Evolutionary conservation across 1,140 invertebrate species (phyloP).

Genomic region (Eriocheir sinensis): DNA sequence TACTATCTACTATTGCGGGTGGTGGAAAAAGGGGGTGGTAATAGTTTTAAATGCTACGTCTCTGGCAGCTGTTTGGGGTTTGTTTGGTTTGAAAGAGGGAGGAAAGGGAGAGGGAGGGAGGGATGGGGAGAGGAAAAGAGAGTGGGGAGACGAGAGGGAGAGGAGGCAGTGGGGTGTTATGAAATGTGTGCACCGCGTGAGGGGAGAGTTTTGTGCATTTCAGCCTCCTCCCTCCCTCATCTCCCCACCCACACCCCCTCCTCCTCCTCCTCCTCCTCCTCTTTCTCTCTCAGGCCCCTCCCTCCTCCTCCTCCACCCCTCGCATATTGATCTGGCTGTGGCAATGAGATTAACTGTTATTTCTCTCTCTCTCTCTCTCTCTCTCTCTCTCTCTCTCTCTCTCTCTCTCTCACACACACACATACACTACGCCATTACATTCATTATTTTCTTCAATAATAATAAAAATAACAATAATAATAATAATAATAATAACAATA

Average conservation of each 20-base stretch:
- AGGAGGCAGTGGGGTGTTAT: neutral
- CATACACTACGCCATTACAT: too few relatives aligned
- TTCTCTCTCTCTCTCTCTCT: slow-evolving; percentile 33
- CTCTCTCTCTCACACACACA: slow-evolving; percentile 54
- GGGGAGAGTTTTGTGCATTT: neutral
- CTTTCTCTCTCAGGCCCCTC: neutral
- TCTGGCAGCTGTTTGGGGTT: neutral
- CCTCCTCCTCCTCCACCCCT: neutral
- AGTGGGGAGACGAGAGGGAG: neutral
- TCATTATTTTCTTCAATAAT: too few relatives aligned
- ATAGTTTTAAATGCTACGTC: neutral
- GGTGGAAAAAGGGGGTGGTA: neutral
- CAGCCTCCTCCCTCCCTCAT: neutral
- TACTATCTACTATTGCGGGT: neutral
- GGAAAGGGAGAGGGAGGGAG: neutral
- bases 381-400: slow-evolving; percentile 53
- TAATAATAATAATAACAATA: too few relatives aligned
- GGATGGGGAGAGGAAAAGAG: neutral
- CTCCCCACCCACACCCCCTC: neutral
- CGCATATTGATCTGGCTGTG: neutral
- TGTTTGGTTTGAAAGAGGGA: neutral
- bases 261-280: neutral
- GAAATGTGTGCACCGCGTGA: neutral
- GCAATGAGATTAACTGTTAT: slow-evolving; percentile 24
- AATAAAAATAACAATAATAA: too few relatives aligned